Base-by-base conservation (phyloP, 1,140 invertebrate species). In the Drosophila funebris region DNA sequence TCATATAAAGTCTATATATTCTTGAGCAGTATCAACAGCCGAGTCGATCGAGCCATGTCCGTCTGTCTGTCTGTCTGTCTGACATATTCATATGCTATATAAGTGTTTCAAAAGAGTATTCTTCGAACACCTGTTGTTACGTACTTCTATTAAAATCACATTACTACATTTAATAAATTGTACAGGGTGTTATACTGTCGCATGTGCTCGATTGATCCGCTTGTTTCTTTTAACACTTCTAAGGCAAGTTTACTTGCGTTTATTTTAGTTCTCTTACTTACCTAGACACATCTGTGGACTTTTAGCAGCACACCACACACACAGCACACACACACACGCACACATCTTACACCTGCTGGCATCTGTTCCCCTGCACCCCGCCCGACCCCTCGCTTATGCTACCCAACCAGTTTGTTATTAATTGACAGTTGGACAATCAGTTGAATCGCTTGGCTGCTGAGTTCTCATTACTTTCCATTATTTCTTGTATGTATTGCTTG, bases 361-460 rank as follows among this genome's bases (percentile, higher is more conserved):
- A 24, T 52, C 33, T 43, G 9, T 22, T 46, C 31, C 20, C n/a
- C 18, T 9, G 14, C 8, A 11, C 29, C 9, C 7, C 31, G 9
- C 29, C 36, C 4, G 2, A 14, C 18, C 2, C 11, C 31, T 43
- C 20, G 2, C 20, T 13, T 14, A 9, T 31, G 7, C 11, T 16
- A 16, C 8, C n/a, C 14, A n/a, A 4, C 11, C 14, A 27, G 8
- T 8, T 22, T 22, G 8, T 33, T 58, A 68, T 69, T 84, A 79
- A 79, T 70, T 84, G 80, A 68, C 72, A 73, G 76, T 72, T 58
- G 31, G 41, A 62, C 72, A 54, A 69, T 76, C 73, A 61, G 63
- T 57, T 75, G 66, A 27, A 16, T 43, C 37, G 29, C 27, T 61
- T 48, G 41, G 48, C 24, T 36, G 29, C 71, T 53, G 69, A 70